These are phyloP conservation scores for Caerostris darwini DNA, from an alignment of 1,140 invertebrate species.

Conservation along the genomic window DNA sequence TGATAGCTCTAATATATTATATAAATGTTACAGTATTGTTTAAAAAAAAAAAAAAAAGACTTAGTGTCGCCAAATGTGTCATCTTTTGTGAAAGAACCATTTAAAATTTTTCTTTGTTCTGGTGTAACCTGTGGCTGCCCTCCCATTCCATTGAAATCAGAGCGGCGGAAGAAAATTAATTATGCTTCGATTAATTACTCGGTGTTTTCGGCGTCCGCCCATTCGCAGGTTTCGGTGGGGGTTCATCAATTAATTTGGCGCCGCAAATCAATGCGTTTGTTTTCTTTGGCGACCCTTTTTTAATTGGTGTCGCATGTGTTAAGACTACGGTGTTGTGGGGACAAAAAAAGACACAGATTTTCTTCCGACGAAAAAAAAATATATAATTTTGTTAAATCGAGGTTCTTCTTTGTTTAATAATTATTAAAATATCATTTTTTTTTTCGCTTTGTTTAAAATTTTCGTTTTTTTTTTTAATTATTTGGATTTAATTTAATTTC, in stretches of 20 bases:
- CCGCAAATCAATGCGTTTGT: not conserved
- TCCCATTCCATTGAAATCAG: not conserved
- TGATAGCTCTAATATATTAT: too few relatives aligned
- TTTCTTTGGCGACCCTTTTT: not conserved
- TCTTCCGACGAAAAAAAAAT: too few relatives aligned
- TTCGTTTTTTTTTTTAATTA: too few relatives aligned
- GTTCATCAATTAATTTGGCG: not conserved
- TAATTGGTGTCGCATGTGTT: too few relatives aligned
- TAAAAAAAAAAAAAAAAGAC: not conserved
- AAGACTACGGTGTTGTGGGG: too few relatives aligned
- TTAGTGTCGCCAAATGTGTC: not conserved
- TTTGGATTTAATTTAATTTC: too few relatives aligned
- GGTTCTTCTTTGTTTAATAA: too few relatives aligned
- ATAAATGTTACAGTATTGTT: too few relatives aligned
- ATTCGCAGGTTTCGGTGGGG: not conserved
- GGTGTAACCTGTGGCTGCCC: not conserved
- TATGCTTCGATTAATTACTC: slow-evolving; percentile 33
- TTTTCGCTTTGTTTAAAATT: too few relatives aligned
- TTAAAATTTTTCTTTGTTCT: not conserved
- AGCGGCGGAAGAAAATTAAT: slow-evolving; percentile 2
- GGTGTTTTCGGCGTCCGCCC: not conserved
- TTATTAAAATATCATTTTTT: too few relatives aligned
- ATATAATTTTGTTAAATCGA: too few relatives aligned
- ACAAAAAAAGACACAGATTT: too few relatives aligned
- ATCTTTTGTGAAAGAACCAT: not conserved